Evolutionary conservation across 2,113 vertebrate species (phyloP).

Genomic region (Pomatostomus ruficeps): DNA sequence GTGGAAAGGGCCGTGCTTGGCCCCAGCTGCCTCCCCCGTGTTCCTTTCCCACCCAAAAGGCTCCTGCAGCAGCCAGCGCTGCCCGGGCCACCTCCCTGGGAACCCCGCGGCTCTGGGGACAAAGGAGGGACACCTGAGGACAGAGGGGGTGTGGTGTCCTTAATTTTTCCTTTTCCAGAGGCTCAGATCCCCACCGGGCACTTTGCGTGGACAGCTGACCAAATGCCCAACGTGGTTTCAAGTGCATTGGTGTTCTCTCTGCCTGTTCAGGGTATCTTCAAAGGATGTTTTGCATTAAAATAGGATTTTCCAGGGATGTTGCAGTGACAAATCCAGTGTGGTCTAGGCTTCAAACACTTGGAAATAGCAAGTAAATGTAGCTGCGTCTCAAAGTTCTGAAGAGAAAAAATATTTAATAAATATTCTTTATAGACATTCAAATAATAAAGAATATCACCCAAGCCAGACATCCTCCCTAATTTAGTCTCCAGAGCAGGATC

Average conservation of each 20-base stretch:
- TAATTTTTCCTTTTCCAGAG: accelerated
- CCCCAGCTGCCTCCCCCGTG: neutral
- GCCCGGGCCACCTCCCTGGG: accelerated
- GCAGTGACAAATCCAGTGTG: neutral
- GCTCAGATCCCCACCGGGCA: accelerated
- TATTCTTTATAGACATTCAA: neutral
- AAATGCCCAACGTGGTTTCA: accelerated
- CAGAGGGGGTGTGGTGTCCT: accelerated
- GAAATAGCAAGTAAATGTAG: neutral
- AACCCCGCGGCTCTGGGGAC: neutral
- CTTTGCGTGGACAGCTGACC: neutral
- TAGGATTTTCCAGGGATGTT: neutral
- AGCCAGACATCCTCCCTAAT: neutral
- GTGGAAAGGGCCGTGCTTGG: neutral
- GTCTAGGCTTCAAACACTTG: neutral
- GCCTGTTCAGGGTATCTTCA: neutral
- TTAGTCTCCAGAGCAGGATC: neutral
- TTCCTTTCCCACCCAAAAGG: neutral
- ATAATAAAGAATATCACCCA: neutral
- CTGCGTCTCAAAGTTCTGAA: neutral
- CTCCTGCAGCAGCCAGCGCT: neutral
- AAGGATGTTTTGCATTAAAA: neutral
- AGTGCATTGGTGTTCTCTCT: neutral
- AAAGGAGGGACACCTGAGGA: neutral
- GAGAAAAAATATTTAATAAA: neutral